Evolutionary conservation across 2,888 invertebrate species (phyloP).

Genomic region (Timema podura): DNA sequence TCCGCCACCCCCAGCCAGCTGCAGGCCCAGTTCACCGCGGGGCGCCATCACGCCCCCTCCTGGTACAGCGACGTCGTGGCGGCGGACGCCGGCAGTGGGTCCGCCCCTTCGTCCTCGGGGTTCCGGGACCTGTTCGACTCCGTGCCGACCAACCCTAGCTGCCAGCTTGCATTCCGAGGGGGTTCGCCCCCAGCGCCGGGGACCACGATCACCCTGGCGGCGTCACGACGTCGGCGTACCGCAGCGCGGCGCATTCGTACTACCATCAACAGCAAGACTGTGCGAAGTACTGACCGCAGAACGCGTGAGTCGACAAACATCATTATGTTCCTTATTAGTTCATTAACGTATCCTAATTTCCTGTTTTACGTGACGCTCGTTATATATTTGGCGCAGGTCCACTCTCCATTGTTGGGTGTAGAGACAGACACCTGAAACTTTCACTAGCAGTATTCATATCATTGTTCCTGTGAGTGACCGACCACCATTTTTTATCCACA

Average conservation of each 20-base stretch:
- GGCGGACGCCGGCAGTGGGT: slow-evolving; percentile 48
- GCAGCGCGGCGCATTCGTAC: slow-evolving; percentile 50
- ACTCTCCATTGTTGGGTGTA: too few species aligned
- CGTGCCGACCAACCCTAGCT: slow-evolving; percentile 43
- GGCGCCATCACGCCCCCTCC: slow-evolving; percentile 40
- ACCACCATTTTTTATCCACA: too few species aligned
- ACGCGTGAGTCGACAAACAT: background rate
- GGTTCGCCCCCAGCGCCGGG: slow-evolving; percentile 39
- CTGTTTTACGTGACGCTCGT: too few species aligned
- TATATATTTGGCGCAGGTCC: too few species aligned
- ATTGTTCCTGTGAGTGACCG: too few species aligned
- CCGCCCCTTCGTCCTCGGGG: slow-evolving; percentile 46
- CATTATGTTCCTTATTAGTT: background rate
- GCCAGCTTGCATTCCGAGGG: slow-evolving; percentile 41
- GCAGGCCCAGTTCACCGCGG: slow-evolving; percentile 34
- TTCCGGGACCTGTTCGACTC: slow-evolving; percentile 43
- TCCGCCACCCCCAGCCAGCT: slow-evolving; percentile 43
- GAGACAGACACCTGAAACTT: too few species aligned
- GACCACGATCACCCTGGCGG: slow-evolving; percentile 51
- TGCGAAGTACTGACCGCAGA: slow-evolving; percentile 44
- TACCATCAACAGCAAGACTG: slow-evolving; percentile 60
- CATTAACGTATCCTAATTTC: background rate
- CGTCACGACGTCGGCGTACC: slow-evolving; percentile 50
- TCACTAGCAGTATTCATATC: too few species aligned
- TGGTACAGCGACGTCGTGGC: slow-evolving; percentile 17